Evolutionary conservation across 2,797 vertebrate species (phyloP).

Genomic region (Triplophysa bombifrons): DNA sequence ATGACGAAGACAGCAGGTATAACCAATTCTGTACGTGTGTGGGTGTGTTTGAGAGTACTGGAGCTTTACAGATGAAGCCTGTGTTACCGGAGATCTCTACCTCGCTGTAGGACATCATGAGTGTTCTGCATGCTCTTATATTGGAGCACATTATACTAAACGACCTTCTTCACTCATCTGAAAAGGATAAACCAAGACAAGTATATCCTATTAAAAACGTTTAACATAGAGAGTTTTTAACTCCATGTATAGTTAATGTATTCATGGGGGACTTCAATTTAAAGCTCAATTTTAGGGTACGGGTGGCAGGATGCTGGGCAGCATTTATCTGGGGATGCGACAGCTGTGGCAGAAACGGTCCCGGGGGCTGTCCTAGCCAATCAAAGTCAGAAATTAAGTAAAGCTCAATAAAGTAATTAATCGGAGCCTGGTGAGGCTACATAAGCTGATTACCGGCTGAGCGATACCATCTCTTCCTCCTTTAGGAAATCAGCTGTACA

Average conservation of each 20-base stretch:
- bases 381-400: constrained; percentile 53
- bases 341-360: background rate
- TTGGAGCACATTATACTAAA: constrained; percentile 41
- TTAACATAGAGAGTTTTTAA: too few species aligned
- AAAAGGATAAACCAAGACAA: background rate
- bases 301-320: background rate
- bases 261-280: background rate
- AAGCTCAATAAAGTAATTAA: constrained; percentile 61
- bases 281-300: background rate
- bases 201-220: background rate
- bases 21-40: constrained; percentile 38
- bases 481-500: constrained; percentile 33
- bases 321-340: constrained; percentile 30
- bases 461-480: constrained; percentile 45
- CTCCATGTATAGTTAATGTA: too few species aligned
- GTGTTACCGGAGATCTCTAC: background rate
- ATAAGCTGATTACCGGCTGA: constrained; percentile 55
- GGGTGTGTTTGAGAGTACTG: constrained; percentile 10
- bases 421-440: constrained; percentile 49
- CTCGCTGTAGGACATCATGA: constrained; percentile 30
- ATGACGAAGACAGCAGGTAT: constrained; percentile 42
- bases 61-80: background rate
- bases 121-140: constrained; percentile 43
- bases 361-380: constrained; percentile 44
- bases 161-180: background rate